Base-by-base conservation (phyloP, 2,113 vertebrate genomes). In the Hippocampus abdominalis region DNA sequence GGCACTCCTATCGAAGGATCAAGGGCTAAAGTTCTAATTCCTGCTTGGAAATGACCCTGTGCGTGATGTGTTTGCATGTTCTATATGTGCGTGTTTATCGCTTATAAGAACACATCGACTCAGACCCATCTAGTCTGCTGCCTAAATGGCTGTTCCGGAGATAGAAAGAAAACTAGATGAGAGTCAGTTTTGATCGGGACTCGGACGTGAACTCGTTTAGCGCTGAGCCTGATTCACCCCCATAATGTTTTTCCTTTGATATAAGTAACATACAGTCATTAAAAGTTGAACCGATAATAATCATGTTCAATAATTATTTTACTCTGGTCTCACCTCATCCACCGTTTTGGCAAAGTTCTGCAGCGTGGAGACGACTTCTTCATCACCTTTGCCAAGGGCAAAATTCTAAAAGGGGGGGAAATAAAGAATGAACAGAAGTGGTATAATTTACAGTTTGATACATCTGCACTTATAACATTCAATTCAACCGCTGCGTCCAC, bases 311-410 rank as follows among this genome's bases (percentile, higher is more conserved):
- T 36, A 6, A 6, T 36, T 36, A 6, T 36, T 36, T 36, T 36
- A 36, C 32, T 36, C 32, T 36, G 23, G 25, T 32, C 91, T 95
- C 89, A 99, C 97, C 97, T 99, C 94, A 83, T 94, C 94, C 36
- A 99, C 93, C 70, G 95, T 93, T 91, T 94, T 95, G 72, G 96
- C 94, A 44, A 99, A 99, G 80, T 91, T 93, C 75, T 98, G 95
- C 75, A 99, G 93, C 0, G 93, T 95, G 49, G 86, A 90, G 88
- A 98, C 96, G 40, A 99, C 95, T 90, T 98, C 96, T 91, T 98
- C 97, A 74, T 99, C 97, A 36, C 95, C 97, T 94, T 95, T 98
- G 62, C 96, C 95, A 53, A 98, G 91, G 63, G 97, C 95, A 92
- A 99, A 99, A 89, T 98, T 96, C 97, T 99, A 87, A 71, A 54